Evolutionary conservation across 2,113 vertebrate genomes (phyloP).

Genomic region (Agelaius phoeniceus): DNA sequence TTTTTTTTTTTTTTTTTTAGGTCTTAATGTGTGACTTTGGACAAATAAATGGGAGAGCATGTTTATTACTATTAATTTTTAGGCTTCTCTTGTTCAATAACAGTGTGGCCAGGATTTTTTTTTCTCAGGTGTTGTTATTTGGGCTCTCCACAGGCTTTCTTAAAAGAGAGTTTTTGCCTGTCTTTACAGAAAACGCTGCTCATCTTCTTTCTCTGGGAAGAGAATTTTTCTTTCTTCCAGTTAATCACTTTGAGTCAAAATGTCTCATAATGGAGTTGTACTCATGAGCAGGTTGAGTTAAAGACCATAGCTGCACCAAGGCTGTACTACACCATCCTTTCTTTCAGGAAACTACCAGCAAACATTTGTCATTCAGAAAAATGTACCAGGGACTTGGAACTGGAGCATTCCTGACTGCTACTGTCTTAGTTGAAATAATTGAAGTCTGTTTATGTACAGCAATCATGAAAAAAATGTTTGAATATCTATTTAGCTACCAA

Average conservation of each 20-base stretch:
- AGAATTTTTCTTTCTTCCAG: background rate
- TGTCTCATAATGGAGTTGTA: background rate
- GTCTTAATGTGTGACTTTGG: background rate
- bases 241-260: background rate
- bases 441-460: background rate
- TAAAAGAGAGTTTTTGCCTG: background rate
- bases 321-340: background rate
- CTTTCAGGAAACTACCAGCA: background rate
- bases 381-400: background rate
- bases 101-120: background rate
- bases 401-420: background rate
- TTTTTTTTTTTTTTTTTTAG: background rate
- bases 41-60: background rate
- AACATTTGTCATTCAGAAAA: background rate
- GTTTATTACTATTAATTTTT: background rate
- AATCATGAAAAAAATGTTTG: background rate
- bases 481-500: background rate
- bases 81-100: background rate
- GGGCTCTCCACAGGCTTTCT: background rate
- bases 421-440: background rate
- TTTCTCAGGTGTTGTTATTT: background rate
- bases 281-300: background rate
- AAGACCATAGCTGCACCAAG: background rate
- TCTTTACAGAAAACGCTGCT: background rate
- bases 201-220: background rate